phyloP scores from a whole-genome alignment of 2,797 vertebrate species.

The Bufotes viridis region DNA sequence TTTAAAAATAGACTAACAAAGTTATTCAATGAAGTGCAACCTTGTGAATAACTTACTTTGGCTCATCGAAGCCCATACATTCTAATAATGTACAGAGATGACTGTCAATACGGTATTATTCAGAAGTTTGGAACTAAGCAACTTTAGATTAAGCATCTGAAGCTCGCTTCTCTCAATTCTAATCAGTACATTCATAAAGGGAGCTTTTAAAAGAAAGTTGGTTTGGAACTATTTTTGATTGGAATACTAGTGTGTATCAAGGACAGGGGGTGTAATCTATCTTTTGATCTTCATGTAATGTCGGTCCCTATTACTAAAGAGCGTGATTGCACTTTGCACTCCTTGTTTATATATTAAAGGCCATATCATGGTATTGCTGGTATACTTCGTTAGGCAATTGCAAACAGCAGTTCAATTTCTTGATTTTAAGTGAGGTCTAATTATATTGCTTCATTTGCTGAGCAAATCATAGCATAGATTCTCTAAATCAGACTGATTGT shows the following conservation, averaged over 20 bases:
- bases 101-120: too few species aligned
- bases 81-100: too few species aligned
- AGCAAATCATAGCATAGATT: conserved; percentile 81
- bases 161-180: too few species aligned
- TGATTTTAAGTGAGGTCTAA: conserved; percentile 83
- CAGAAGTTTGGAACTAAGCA: too few species aligned
- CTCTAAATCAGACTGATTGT: conserved; percentile 84
- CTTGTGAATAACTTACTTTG: too few species aligned
- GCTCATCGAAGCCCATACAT: too few species aligned
- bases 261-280: neutral
- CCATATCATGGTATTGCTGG: conserved; percentile 69
- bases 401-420: conserved; percentile 81
- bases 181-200: too few species aligned
- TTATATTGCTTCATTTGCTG: conserved; percentile 83
- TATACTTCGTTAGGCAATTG: conserved; percentile 73
- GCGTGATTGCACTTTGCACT: neutral
- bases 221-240: neutral
- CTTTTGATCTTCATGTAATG: neutral
- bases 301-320: neutral
- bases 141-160: too few species aligned
- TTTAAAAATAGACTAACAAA: too few species aligned
- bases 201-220: neutral
- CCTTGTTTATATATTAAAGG: conserved; percentile 66
- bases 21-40: too few species aligned
- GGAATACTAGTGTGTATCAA: neutral